Evolutionary conservation across 1,140 invertebrate species (phyloP).

Genomic region (Homalodisca vitripennis): DNA sequence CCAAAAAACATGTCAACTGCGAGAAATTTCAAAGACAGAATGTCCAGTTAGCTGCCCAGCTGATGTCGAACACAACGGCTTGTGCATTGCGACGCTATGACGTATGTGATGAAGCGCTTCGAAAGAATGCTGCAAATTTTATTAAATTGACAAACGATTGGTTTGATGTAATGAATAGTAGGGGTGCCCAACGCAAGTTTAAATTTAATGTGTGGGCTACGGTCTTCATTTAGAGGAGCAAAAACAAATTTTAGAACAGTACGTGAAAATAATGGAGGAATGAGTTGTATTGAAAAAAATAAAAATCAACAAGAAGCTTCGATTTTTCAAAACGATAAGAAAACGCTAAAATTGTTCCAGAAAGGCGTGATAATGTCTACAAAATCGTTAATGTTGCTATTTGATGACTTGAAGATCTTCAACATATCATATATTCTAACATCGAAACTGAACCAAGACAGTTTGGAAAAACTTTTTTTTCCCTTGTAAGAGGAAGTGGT

Average conservation of each 20-base stretch:
- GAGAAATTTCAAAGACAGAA: neutral
- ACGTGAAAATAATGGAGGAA: slow-evolving; percentile 12
- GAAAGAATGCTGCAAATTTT: neutral
- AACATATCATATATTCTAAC: slow-evolving; percentile 29
- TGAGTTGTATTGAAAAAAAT: neutral
- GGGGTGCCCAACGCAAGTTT: neutral
- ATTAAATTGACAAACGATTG: neutral
- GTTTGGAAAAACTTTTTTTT: slow-evolving; percentile 38
- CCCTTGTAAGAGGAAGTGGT: slow-evolving; percentile 27
- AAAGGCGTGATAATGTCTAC: slow-evolving; percentile 18
- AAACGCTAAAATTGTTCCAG: neutral
- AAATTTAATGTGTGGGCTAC: neutral
- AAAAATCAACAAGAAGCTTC: neutral
- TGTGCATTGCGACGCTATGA: neutral
- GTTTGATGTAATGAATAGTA: neutral
- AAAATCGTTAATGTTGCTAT: slow-evolving; percentile 8
- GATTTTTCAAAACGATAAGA: neutral
- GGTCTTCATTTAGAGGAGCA: neutral
- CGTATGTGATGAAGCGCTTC: neutral
- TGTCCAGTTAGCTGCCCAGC: neutral
- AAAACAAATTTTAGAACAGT: neutral
- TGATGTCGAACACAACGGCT: neutral
- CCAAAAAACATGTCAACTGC: neutral
- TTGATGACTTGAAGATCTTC: slow-evolving; percentile 2
- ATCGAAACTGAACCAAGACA: slow-evolving; percentile 36